phyloP scores from a whole-genome alignment of 2,113 vertebrate species.

The Anarhynchus alexandrinus region DNA sequence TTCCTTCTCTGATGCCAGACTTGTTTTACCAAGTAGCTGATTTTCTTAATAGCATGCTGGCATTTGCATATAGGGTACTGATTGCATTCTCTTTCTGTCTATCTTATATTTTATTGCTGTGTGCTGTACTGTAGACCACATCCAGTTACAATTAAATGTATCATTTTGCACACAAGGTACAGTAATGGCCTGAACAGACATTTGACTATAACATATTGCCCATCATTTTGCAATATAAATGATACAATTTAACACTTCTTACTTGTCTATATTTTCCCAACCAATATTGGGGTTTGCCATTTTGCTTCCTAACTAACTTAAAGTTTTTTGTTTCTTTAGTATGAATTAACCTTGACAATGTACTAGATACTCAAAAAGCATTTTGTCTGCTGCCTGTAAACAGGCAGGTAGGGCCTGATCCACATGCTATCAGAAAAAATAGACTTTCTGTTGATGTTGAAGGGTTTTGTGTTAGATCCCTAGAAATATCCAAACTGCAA shows the following conservation, averaged over 20 bases:
- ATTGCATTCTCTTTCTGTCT: background rate
- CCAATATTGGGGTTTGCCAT: background rate
- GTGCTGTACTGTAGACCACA: background rate
- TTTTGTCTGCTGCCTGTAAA: background rate
- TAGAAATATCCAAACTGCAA: background rate
- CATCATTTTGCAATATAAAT: background rate
- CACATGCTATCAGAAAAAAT: background rate
- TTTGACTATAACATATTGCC: background rate
- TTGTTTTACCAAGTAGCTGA: constrained; percentile 41
- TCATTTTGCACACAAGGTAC: background rate
- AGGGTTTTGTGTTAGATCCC: background rate
- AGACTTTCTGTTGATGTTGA: background rate
- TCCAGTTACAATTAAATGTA: background rate
- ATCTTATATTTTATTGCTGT: background rate
- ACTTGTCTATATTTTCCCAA: background rate
- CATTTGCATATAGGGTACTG: background rate
- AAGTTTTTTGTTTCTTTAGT: background rate
- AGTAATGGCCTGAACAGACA: background rate
- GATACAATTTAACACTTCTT: background rate
- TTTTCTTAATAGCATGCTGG: constrained; percentile 26
- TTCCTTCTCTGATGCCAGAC: background rate
- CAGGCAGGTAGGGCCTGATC: background rate
- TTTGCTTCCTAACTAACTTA: background rate
- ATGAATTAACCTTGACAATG: background rate
- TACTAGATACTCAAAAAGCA: background rate